These are phyloP conservation scores for Cavia aperea DNA, from an alignment of 2,113 vertebrate genomes.

Conservation along the genomic window DNA sequence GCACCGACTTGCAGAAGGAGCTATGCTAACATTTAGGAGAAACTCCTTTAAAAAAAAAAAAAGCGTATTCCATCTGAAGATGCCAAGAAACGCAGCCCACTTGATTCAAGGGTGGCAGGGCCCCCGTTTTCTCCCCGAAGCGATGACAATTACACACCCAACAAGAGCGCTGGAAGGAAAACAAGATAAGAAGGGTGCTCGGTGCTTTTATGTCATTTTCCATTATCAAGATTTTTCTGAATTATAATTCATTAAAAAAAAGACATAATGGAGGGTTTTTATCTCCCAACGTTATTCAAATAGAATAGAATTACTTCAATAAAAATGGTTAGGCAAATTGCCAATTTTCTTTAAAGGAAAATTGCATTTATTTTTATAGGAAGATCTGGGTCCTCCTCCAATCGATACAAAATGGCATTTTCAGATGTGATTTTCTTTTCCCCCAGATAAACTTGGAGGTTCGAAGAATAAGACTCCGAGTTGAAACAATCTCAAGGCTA, in stretches of 20 bases:
- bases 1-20: neutral
- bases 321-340: slow-evolving; percentile 56
- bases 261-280: slow-evolving; percentile 55
- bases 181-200: slow-evolving; percentile 21
- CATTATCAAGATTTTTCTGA: slow-evolving; percentile 50
- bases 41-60: neutral
- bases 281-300: slow-evolving; percentile 57
- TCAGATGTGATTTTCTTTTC: neutral
- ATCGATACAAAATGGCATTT: neutral
- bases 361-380: slow-evolving; percentile 40
- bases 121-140: slow-evolving; percentile 22
- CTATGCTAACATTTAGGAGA: neutral
- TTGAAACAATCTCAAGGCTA: fast-evolving
- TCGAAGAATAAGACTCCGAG: neutral
- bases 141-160: neutral
- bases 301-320: slow-evolving; percentile 59
- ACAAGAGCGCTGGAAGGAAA: neutral
- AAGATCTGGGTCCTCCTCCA: slow-evolving; percentile 32
- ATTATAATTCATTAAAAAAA: slow-evolving; percentile 51
- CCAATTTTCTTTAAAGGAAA: slow-evolving; percentile 46
- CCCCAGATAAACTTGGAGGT: neutral
- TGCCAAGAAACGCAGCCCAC: neutral
- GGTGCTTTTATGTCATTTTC: slow-evolving; percentile 50
- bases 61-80: neutral
- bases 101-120: neutral